Evolutionary conservation across 2,797 vertebrate genomes (phyloP).

Genomic region (Eidolon dupreanum): DNA sequence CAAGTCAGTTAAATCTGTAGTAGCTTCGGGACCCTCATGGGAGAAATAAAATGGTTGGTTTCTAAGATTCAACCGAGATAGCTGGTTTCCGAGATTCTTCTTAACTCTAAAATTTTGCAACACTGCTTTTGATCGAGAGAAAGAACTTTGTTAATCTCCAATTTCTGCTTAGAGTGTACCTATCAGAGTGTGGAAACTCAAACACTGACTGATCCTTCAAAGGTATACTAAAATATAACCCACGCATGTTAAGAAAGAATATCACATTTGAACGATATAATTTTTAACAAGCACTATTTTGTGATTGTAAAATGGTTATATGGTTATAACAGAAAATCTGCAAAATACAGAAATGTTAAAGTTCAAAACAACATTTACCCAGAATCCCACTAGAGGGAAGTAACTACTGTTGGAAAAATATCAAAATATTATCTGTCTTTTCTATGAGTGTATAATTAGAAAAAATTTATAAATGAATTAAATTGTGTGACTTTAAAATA

Average conservation of each 20-base stretch:
- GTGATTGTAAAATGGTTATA: neutral
- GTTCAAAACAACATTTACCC: constrained; percentile 24
- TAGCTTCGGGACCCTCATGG: neutral
- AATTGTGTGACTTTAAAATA: neutral
- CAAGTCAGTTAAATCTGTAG: neutral
- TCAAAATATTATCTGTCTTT: neutral
- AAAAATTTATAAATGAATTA: neutral
- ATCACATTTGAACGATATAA: neutral
- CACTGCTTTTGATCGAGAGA: neutral
- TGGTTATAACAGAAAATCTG: neutral
- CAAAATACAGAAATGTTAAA: neutral
- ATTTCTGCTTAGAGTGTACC: neutral
- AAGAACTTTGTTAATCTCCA: neutral
- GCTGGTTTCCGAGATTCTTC: neutral
- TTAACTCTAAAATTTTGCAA: constrained; percentile 18
- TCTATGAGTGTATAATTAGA: neutral
- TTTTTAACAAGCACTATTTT: neutral
- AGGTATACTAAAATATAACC: neutral
- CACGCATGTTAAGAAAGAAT: neutral
- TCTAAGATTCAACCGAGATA: neutral
- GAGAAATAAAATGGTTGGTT: neutral
- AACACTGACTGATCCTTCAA: neutral
- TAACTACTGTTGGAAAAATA: constrained; percentile 18
- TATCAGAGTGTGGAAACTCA: neutral
- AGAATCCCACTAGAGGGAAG: constrained; percentile 19